Percentiles rank a stretch among this genome's conserved stretches.
Evolutionary conservation across 2,888 invertebrate genomes (phyloP).

Genomic region (Philopedon plagiatum): DNA sequence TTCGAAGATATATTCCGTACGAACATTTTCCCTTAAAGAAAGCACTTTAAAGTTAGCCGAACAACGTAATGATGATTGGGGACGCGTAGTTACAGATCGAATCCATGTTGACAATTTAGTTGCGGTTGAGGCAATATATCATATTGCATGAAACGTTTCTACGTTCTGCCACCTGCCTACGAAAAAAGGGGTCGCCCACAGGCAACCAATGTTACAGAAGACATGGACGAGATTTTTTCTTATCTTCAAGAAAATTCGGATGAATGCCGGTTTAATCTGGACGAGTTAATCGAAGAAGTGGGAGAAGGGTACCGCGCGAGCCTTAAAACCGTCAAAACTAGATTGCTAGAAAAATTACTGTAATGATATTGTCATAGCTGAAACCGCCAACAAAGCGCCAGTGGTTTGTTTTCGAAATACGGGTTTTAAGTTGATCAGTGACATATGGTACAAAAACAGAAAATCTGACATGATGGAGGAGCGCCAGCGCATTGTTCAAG

Average conservation of each 20-base stretch:
- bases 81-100: not conserved
- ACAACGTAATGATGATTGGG: no score
- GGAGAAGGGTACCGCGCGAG: conserved; percentile 30
- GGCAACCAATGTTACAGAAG: conserved; percentile 33
- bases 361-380: conserved; percentile 2
- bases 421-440: not conserved
- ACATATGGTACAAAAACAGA: not conserved
- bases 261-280: conserved; percentile 53
- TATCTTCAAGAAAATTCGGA: conserved; percentile 48
- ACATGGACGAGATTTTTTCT: conserved; percentile 51
- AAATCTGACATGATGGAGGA: not conserved
- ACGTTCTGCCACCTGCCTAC: not conserved
- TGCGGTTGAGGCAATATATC: not conserved
- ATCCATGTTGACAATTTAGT: not conserved
- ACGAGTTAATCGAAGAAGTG: conserved; percentile 47
- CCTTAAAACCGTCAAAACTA: conserved; percentile 33
- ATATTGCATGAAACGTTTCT: not conserved
- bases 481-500: not conserved
- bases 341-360: conserved; percentile 35
- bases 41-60: no score
- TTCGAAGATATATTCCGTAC: no score
- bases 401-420: conserved; percentile 11
- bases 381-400: not conserved
- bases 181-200: not conserved
- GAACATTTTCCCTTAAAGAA: no score